Conservation (phyloP, 2,888 invertebrate genomes). For the Napeogenes sylphis region DNA sequence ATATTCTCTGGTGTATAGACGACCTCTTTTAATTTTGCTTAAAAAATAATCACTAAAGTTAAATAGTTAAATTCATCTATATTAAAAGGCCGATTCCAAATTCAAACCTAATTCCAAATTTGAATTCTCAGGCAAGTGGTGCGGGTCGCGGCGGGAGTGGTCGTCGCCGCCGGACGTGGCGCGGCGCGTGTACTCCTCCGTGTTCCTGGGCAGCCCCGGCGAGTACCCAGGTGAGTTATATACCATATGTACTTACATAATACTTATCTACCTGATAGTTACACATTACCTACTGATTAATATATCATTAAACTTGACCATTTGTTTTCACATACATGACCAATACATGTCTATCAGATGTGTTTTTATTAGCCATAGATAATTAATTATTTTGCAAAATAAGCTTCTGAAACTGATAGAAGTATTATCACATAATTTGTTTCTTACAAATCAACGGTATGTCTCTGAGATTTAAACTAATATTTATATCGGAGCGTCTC, state of each 20-base stretch:
- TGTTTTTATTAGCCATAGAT: neutral
- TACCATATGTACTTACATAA: too few species aligned
- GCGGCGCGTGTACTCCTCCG: constrained; percentile 93
- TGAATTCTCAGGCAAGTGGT: constrained; percentile 89
- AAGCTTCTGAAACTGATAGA: neutral
- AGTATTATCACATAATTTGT: neutral
- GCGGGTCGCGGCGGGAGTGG: constrained; percentile 93
- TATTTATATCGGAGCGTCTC: constrained; percentile 23
- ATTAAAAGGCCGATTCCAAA: too few species aligned
- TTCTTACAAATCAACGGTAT: constrained; percentile 6
- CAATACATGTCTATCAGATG: neutral
- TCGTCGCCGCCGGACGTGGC: constrained; percentile 91
- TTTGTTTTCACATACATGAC: too few species aligned
- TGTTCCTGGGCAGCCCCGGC: constrained; percentile 95
- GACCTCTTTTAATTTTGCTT: too few species aligned
- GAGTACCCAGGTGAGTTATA: constrained; percentile 80
- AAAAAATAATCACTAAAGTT: too few species aligned
- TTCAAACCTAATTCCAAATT: neutral
- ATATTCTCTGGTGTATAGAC: too few species aligned
- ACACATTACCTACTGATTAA: constrained; percentile 8
- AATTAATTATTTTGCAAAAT: neutral
- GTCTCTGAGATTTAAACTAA: constrained; percentile 16
- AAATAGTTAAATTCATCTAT: too few species aligned
- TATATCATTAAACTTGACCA: too few species aligned
- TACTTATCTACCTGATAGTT: too few species aligned